These are phyloP conservation scores for Alosa sapidissima DNA, from an alignment of 2,797 vertebrate genomes.

Conservation along the genomic window DNA sequence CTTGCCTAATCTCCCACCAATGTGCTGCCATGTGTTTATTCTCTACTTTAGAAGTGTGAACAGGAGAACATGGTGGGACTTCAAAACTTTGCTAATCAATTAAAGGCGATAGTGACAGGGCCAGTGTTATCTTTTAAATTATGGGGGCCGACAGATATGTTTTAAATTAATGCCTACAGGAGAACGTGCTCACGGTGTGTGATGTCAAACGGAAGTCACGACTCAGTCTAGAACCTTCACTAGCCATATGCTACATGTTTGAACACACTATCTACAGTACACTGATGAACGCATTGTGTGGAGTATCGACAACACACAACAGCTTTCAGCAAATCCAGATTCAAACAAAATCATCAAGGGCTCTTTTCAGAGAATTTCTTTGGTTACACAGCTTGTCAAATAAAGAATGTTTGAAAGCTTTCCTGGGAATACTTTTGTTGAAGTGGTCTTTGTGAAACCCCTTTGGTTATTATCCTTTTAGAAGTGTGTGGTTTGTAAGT, in stretches of 20 bases:
- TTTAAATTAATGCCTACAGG: constrained; percentile 21
- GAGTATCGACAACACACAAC: too few species aligned
- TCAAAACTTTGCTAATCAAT: constrained; percentile 29
- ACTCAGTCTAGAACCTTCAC: background rate
- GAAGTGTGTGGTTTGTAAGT: background rate
- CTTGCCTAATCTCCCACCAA: background rate
- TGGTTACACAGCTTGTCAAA: background rate
- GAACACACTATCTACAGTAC: background rate
- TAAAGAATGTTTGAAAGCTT: background rate
- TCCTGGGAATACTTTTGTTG: background rate
- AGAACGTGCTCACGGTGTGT: background rate
- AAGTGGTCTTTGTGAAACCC: background rate
- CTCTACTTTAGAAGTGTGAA: constrained; percentile 5
- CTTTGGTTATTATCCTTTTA: background rate
- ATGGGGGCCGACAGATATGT: constrained; percentile 31
- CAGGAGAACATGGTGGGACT: background rate
- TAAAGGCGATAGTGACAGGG: constrained; percentile 21
- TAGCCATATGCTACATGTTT: background rate
- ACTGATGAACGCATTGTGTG: background rate
- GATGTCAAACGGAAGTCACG: background rate
- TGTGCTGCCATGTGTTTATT: background rate
- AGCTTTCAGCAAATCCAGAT: background rate
- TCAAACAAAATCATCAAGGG: background rate
- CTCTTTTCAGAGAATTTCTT: background rate
- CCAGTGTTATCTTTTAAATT: constrained; percentile 50